Base-by-base conservation (phyloP, 2,888 invertebrate genomes). In the Aleiodes testaceus region DNA sequence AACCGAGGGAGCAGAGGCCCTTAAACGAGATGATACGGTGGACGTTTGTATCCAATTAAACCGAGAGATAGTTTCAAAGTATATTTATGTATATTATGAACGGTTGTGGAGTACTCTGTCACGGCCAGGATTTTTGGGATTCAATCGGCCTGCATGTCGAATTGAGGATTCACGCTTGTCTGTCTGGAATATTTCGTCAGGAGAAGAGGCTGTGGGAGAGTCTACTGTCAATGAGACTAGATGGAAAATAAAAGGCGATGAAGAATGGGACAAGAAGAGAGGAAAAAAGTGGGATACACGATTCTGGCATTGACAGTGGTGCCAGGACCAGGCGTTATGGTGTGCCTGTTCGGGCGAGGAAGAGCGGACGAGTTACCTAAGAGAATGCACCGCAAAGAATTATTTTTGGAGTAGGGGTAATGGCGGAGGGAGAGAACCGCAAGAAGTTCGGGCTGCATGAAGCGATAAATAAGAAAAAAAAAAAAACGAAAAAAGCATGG, bases 401-500 rank as follows among this genome's bases (percentile, higher is more conserved):
- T 16, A 50, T 30, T 66, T 26, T 30, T 50, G 63, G 74, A 30
- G 71, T 69, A 66, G 74, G 73, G 72, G 72, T 52, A 75, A 75
- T 70, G 72, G 68, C 71, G 16, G 30, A 74, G 66, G 65, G 72
- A 59, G 66, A 64, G 78, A 79, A 79, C 78, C 77, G 78, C 74
- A 79, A 78, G 76, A 72, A 76, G 74, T 77, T 75, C 69, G 77
- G 63, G 70, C 76, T 74, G 77, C 80, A 77, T 75, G 77, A 75
- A 79, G 77, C 79, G 76, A 81, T 82, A 81, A 81, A 83, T 82
- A 79, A 76, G 75, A 77, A 77, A 74, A 75, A 5, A 26, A 26
- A 5, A 26, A 26, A 26, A 26, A 26, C 3, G 3, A 26, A 2
- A 78, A 79, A 79, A 81, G n/a, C n/a, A n/a, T n/a, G n/a, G n/a